phyloP scores from a whole-genome alignment of 64 coral and sea anemone genomes.

The Orbicella faveolata region DNA sequence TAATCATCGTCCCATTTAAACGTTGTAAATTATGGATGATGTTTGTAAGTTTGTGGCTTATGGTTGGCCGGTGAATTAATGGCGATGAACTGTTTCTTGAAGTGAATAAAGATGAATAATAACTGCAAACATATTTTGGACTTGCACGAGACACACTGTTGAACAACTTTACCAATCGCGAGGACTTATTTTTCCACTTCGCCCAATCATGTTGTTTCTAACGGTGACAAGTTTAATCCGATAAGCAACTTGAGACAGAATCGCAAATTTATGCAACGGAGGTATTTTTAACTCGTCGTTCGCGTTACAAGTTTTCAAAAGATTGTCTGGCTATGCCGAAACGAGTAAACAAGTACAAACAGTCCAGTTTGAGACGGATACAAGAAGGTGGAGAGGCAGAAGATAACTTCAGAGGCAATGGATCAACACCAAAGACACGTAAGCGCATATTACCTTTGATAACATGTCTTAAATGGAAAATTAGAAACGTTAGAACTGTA shows the following conservation, averaged over 20 bases:
- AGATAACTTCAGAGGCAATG: background rate
- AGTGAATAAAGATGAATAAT: too few relatives aligned
- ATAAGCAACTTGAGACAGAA: background rate
- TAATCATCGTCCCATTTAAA: background rate
- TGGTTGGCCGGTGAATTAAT: conserved; percentile 8
- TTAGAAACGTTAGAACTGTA: background rate
- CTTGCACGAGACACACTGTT: background rate
- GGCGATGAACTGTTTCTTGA: background rate
- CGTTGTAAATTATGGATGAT: conserved; percentile 26
- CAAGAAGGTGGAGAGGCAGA: background rate
- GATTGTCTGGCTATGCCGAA: conserved; percentile 3
- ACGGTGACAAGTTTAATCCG: too few relatives aligned
- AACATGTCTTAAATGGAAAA: too few relatives aligned
- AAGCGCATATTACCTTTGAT: background rate
- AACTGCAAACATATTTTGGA: background rate
- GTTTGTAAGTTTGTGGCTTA: background rate
- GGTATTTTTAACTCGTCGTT: background rate
- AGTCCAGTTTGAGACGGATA: background rate
- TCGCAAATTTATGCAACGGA: background rate
- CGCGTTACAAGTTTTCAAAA: background rate
- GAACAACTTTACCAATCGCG: too few relatives aligned
- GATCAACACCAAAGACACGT: background rate
- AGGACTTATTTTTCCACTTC: too few relatives aligned
- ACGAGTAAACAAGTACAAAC: background rate
- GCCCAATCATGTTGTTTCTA: too few relatives aligned